These are phyloP conservation scores for Pontoporia blainvillei DNA, from an alignment of 2,113 vertebrate genomes.

Conservation along the genomic window DNA sequence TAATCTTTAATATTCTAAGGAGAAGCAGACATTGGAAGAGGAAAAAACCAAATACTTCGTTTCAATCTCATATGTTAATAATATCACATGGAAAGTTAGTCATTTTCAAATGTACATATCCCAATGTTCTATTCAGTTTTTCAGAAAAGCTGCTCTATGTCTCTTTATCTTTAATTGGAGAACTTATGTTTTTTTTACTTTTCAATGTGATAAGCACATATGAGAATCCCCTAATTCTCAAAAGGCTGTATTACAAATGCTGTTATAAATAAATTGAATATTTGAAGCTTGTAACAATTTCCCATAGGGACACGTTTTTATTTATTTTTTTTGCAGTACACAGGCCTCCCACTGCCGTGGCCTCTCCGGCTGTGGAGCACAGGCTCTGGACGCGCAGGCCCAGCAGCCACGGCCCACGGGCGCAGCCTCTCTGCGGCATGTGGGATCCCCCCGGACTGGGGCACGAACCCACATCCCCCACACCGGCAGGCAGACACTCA, in stretches of 20 bases:
- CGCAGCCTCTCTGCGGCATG: too few relatives aligned
- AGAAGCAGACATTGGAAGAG: background rate
- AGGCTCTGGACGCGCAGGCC: too few relatives aligned
- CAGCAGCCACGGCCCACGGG: too few relatives aligned
- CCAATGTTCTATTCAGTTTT: background rate
- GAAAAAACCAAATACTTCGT: background rate
- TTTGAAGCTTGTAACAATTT: background rate
- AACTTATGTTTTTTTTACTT: background rate
- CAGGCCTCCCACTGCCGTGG: too few relatives aligned
- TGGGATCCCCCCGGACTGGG: too few relatives aligned
- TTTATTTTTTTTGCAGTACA: too few relatives aligned
- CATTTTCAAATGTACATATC: background rate
- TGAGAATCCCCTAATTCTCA: background rate
- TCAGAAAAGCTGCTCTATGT: background rate
- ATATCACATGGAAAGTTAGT: background rate
- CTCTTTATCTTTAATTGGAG: background rate
- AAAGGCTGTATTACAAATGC: background rate
- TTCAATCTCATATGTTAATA: background rate
- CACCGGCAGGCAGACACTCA: too few relatives aligned
- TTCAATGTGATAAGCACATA: background rate
- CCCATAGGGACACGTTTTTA: background rate
- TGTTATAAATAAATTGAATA: background rate
- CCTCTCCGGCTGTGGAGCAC: too few relatives aligned
- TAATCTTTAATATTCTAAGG: background rate
- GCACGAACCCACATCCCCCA: too few relatives aligned